Evolutionary conservation across 2,888 invertebrate genomes (phyloP), one percentile per base, ranked within the genome.

Genomic region (Cataglyphis cursor): DNA sequence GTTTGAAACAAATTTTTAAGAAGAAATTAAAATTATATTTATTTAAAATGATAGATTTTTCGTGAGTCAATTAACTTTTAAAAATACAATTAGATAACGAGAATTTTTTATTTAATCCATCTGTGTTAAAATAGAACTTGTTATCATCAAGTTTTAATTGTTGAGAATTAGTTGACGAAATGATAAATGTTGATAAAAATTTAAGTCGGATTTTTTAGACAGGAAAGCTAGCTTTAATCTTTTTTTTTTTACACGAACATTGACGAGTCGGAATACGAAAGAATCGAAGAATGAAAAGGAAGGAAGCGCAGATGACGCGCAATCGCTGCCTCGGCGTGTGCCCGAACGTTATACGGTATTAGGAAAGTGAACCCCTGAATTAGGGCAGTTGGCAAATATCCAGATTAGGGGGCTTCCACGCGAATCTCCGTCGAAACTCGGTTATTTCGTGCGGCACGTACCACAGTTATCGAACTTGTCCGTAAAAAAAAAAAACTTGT

Each of bases 301-400:
- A 51, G 51, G 66, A 76, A 64, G 51, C 51, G 35, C 65, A 75
- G 51, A 76, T 76, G 66, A 76, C 51, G 66, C 66, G 38, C 65
- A 51, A 75, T 75, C 65, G 65, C 65, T 75, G 65, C 51, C 51
- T 64, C 65, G 65, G 35, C 65, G 66, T 66, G 66, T 65, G 75
- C 38, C 6, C 51, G 51, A 76, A 72, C 28, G 59, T 59, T 59
- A 59, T 24, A 28, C 18, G 72, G 44, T 70, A 61, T 80, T 80
- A 80, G 78, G 59, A 59, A 80, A 44, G 44, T 59, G 35, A 80
- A 72, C 78, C 70, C 59, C 59, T 59, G 54, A 80, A 80, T 80
- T 48, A 80, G 78, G 78, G 59, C 78, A 80, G 72, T 80, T 80
- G 78, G 78, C 78, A 80, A 80, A 70, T 80, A 61, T 80, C 78